These are phyloP conservation scores for Drymonia ruficornis DNA, from an alignment of 2,888 invertebrate species.

Conservation along the genomic window DNA sequence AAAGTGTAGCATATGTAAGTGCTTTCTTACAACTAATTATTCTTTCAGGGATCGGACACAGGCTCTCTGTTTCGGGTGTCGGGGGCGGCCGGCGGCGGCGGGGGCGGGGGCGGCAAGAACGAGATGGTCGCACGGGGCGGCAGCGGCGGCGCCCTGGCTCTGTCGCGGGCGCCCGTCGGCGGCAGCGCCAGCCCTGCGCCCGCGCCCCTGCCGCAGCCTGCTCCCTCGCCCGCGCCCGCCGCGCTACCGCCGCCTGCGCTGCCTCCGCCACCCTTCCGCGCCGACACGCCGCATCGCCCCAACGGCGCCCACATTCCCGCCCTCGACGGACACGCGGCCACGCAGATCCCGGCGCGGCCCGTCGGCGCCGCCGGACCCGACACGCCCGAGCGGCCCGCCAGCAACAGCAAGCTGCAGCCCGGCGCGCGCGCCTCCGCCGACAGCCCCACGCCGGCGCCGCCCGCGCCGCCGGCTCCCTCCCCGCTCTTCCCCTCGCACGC, in stretches of 20 bases:
- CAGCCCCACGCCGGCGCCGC: constrained; percentile 77
- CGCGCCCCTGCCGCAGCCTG: constrained; percentile 87
- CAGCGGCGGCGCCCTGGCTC: constrained; percentile 85
- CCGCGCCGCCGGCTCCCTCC: constrained; percentile 73
- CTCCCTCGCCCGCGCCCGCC: constrained; percentile 89
- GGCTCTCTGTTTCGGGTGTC: constrained; percentile 77
- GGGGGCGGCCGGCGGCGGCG: constrained; percentile 84
- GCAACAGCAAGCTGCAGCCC: constrained; percentile 74
- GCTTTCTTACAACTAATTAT: neutral
- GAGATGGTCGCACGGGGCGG: constrained; percentile 87
- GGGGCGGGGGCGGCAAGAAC: constrained; percentile 87
- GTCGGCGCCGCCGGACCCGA: constrained; percentile 74
- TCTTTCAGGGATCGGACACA: constrained; percentile 73
- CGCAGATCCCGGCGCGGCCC: constrained; percentile 74
- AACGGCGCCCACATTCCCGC: constrained; percentile 76
- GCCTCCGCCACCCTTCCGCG: constrained; percentile 86
- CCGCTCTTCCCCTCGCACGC: constrained; percentile 76
- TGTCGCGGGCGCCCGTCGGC: constrained; percentile 85
- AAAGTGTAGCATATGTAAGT: neutral
- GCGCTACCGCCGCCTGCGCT: constrained; percentile 87
- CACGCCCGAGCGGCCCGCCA: constrained; percentile 75
- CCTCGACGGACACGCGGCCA: constrained; percentile 74
- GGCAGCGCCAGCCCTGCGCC: constrained; percentile 87
- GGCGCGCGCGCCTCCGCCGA: constrained; percentile 78
- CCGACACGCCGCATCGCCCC: constrained; percentile 71